Evolutionary conservation across 2,888 invertebrate genomes (phyloP).

Genomic region (Odontocolon sp.): DNA sequence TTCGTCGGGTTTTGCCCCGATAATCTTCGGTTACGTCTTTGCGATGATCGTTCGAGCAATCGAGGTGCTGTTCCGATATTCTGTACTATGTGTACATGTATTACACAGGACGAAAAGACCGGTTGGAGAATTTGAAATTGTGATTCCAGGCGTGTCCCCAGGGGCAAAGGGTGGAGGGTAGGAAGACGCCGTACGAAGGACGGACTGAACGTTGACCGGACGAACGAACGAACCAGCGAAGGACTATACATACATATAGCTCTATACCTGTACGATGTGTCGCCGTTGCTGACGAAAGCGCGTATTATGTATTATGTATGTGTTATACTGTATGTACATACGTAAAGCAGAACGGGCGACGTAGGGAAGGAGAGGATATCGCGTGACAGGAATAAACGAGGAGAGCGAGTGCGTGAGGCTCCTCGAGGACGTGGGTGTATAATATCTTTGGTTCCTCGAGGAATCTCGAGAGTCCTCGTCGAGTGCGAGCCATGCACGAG

Average conservation of each 20-base stretch:
- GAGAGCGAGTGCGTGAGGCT: conserved; percentile 17
- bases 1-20: no score
- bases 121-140: conserved; percentile 72
- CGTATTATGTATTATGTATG: conserved; percentile 34
- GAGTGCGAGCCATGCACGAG: conserved; percentile 3
- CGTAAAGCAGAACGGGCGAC: conserved; percentile 6
- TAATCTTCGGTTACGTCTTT: conserved; percentile 20
- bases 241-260: not conserved
- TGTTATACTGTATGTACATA: conserved; percentile 26
- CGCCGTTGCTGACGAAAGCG: not conserved
- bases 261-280: conserved; percentile 33
- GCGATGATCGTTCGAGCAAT: conserved; percentile 3
- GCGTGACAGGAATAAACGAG: conserved; percentile 46
- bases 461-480: conserved; percentile 54
- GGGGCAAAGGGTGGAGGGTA: conserved; percentile 63
- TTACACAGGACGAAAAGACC: conserved; percentile 45
- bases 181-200: conserved; percentile 52
- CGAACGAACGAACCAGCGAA: conserved; percentile 36
- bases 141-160: conserved; percentile 75
- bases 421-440: conserved; percentile 12
- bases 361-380: conserved; percentile 42
- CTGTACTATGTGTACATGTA: not conserved
- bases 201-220: conserved; percentile 42
- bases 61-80: not conserved
- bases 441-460: conserved; percentile 26